Percentiles rank a stretch among this genome's conserved stretches.
Evolutionary conservation across 2,888 invertebrate genomes (phyloP).

Genomic region (Lucinisca nassula): DNA sequence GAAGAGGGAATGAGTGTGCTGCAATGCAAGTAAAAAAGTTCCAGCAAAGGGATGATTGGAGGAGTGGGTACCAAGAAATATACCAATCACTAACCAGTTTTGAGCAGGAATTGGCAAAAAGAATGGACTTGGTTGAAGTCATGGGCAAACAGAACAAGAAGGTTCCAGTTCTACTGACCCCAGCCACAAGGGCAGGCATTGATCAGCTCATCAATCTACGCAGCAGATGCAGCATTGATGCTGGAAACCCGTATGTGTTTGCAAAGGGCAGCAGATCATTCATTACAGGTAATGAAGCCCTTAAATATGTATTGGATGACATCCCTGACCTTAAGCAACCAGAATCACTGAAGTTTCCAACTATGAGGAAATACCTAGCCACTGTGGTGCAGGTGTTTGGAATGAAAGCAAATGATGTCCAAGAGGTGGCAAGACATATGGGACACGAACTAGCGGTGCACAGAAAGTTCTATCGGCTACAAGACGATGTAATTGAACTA

Average conservation of each 20-base stretch:
- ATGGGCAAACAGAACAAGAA: slow-evolving; percentile 28
- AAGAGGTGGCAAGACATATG: slow-evolving; percentile 40
- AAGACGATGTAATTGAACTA: slow-evolving; percentile 41
- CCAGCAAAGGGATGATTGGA: slow-evolving; percentile 20
- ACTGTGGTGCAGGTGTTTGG: slow-evolving; percentile 24
- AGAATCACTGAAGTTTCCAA: slow-evolving; percentile 24
- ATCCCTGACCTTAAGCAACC: slow-evolving; percentile 17
- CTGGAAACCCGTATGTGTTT: slow-evolving; percentile 25
- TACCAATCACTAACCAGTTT: slow-evolving; percentile 23
- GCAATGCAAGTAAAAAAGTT: slow-evolving; percentile 29
- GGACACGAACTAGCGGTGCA: slow-evolving; percentile 32
- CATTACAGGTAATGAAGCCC: slow-evolving; percentile 12
- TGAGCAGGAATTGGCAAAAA: slow-evolving; percentile 29
- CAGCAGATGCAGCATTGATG: slow-evolving; percentile 11
- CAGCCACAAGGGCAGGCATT: neutral
- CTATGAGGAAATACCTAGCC: slow-evolving; percentile 15
- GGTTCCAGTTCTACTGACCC: slow-evolving; percentile 29
- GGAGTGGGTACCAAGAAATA: slow-evolving; percentile 15
- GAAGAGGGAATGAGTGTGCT: slow-evolving; percentile 35
- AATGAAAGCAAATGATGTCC: slow-evolving; percentile 22
- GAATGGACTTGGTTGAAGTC: slow-evolving; percentile 31
- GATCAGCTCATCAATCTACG: neutral
- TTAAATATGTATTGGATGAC: slow-evolving; percentile 4
- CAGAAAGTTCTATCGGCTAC: slow-evolving; percentile 30
- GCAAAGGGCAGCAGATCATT: slow-evolving; percentile 21